phyloP scores from a whole-genome alignment of 2,113 vertebrate species.

The Takifugu flavidus region DNA sequence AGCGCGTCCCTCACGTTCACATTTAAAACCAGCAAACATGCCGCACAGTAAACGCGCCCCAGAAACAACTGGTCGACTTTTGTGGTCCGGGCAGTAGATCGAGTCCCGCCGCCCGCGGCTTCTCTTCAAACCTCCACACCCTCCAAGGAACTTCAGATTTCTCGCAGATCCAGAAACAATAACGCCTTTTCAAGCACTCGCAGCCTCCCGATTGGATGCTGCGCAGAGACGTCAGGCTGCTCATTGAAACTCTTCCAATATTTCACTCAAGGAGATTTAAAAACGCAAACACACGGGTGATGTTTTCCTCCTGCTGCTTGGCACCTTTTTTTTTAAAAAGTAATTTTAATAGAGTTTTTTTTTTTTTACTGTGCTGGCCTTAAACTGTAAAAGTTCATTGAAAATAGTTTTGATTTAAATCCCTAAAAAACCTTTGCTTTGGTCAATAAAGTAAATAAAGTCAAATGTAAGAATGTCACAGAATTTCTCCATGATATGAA shows the following conservation, averaged over 20 bases:
- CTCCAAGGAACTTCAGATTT: slow-evolving; percentile 42
- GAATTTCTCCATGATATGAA: too few species aligned
- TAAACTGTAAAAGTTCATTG: too few species aligned
- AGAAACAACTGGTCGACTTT: background rate
- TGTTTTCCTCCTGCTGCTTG: too few species aligned
- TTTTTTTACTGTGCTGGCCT: background rate
- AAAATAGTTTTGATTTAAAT: too few species aligned
- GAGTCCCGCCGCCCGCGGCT: slow-evolving; percentile 16
- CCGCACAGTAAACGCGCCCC: background rate
- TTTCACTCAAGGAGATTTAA: slow-evolving; percentile 9
- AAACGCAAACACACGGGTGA: background rate
- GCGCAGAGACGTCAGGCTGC: slow-evolving; percentile 11
- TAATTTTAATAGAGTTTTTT: too few species aligned
- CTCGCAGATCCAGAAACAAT: slow-evolving; percentile 26
- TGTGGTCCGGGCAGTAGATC: background rate
- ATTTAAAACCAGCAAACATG: background rate
- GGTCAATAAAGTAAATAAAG: too few species aligned
- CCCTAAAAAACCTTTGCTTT: too few species aligned
- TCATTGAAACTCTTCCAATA: slow-evolving; percentile 32
- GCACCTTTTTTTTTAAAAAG: background rate
- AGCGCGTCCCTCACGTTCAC: background rate
- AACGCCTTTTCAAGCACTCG: slow-evolving; percentile 54
- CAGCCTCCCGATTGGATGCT: slow-evolving; percentile 63
- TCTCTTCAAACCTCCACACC: slow-evolving; percentile 44
- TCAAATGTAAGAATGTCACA: too few species aligned